Evolutionary conservation across 2,888 invertebrate genomes (phyloP), one percentile per base, ranked within the genome.

Genomic region (Calameuta pallipes): DNA sequence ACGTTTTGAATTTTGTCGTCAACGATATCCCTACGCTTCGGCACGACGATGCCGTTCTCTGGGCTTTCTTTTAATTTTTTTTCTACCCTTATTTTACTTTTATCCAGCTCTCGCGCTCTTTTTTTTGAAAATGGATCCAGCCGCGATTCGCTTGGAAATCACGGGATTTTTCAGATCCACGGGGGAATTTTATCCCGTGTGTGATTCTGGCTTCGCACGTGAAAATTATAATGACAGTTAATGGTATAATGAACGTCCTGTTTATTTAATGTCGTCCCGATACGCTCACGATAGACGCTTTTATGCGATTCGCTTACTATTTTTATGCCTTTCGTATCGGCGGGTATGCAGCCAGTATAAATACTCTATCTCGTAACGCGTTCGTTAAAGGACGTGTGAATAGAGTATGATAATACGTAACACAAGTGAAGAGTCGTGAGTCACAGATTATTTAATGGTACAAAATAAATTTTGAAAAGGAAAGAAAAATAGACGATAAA

Each of bases 1-100:
- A 75, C 80, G 80, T 79, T 80, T 80, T 56, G 75, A 78, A 73
- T 79, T 78, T 68, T 77, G 75, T 34, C 79, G 75, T 75, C 77
- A 68, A 79, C 80, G 74, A 71, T 71, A 56, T 23, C 23, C 23
- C 56, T 56, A 56, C 23, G 56, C 56, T 56, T 56, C 41, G 41
- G 41, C 23, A 56, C 41, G 41, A 23, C 41, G 41, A 23, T 23
- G 41, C 41, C 23, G 41, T 56, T 56, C 41, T 56, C 41, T 56
- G 41, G 23, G 41, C 41, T 56, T 56, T 23, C 56, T 23, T 56
- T 56, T 56, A 9, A 6, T 9, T 56, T 23, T 76, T 73, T 80
- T 76, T 74, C 75, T 78, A 77, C 74, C 77, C 76, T 75, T 77
- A 77, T 78, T 73, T 23, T 56, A 56, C 23, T 56, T 56, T 56